Evolutionary conservation across 2,888 invertebrate species (phyloP), one percentile per base, ranked within the genome.

Genomic region (Synergus japonicus): DNA sequence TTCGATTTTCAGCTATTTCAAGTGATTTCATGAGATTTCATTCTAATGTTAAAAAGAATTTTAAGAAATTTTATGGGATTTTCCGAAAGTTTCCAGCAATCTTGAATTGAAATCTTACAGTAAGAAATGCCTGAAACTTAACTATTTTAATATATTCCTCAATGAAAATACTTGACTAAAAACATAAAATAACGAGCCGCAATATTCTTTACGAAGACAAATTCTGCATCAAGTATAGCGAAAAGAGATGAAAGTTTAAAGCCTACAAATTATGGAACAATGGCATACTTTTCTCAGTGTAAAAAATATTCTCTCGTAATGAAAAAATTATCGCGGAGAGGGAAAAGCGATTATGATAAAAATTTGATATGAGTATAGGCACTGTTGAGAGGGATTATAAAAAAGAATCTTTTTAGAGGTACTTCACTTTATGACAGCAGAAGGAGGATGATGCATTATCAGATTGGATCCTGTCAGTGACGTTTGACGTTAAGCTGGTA

Each of bases 401-500:
- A 37, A 37, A 13, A 22, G 60, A 60, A 22, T 15, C 77, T 76
- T 80, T 82, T 83, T 82, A 82, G 81, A 81, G 79, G 82, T 7
- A 37, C 37, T 81, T 83, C 79, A 82, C 83, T 83, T 82, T 79
- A 79, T 78, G 80, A 76, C 80, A 80, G 73, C 80, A 81, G 76
- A 83, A 81, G 80, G 80, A 83, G 82, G 82, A 81, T 76, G 76
- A 66, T 82, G 80, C 79, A 81, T 82, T 82, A 80, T 78, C 80
- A 80, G 83, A 83, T 82, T 83, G 81, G 80, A 54, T 46, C 13
- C 41, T 13, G 15, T 49, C 37, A 43, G 44, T 46, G 79, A 79
- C 80, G 83, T 83, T 85, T 79, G 82, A 85, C 80, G 82, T 80
- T 82, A 83, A 85, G 82, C 85, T 81, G 81, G 77, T 82, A 79